Base-by-base conservation (phyloP, 37 sponge, comb jelly and placozoan species). In the Halisarca cf. caerulea region DNA sequence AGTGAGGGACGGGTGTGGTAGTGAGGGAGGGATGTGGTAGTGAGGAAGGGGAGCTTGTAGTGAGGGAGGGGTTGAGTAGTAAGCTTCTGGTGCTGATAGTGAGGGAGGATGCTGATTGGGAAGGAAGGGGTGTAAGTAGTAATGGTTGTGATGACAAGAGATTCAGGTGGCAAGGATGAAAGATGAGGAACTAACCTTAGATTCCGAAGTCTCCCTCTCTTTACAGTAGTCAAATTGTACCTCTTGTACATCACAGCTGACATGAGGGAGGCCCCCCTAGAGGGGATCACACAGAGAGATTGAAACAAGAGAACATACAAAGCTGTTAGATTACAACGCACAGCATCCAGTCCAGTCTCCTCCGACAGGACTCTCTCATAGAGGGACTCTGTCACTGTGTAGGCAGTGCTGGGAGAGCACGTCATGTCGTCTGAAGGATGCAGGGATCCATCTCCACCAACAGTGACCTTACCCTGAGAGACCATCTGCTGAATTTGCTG, bases 171-270 rank as follows among this genome's bases (percentile, higher is more conserved):
- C n/a, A n/a, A n/a, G n/a, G n/a, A n/a, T n/a, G n/a, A n/a, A n/a
- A n/a, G n/a, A n/a, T n/a, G n/a, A n/a, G n/a, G n/a, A n/a, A n/a
- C 74, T 51, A 0, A 93, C 90, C 85, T 88, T 87, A 36, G 51
- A 36, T 27, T 90, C 91, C 61, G 88, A 84, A 59, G 58, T 21
- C 15, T n/a, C n/a, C 18, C 80, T 32, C 32, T 79, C 69, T 7
- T 78, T 24, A 24, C 82, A 83, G 39, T 80, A 86, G 42, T 83
- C 94, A 88, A 88, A 94, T 39, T 88, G 66, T 20, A 94, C 27
- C 2, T n/a, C 37, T 5, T 85, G 83, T 14, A 39, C 18, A 68
- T 94, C 94, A 35, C 44, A 17, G 64, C 87, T 90, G 7, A 94
- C 80, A 79, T 91, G 92, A 51, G 54, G 82, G 9, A 84, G 57